Conservation (phyloP, 2,113 vertebrate species). For the Aegypius monachus region DNA sequence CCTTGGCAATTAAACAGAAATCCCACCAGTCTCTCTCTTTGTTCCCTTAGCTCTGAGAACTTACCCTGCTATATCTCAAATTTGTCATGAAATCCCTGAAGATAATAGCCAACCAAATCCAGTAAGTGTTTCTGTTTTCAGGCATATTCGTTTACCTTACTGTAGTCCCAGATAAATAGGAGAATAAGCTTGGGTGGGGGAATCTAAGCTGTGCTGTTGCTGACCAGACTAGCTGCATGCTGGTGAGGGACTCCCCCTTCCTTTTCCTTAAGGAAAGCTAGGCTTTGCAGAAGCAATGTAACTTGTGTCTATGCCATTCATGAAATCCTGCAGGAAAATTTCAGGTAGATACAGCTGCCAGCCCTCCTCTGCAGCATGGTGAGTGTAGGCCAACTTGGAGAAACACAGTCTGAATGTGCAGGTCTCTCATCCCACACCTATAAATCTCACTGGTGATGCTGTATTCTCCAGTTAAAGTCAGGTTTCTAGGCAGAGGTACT, state of each 20-base stretch:
- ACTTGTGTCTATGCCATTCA: neutral
- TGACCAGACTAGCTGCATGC: neutral
- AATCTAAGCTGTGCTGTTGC: neutral
- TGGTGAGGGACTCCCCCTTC: neutral
- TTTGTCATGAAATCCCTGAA: neutral
- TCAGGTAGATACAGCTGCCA: neutral
- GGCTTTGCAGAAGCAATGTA: neutral
- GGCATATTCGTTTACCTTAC: neutral
- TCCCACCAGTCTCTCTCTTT: neutral
- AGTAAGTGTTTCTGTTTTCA: neutral
- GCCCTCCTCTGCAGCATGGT: neutral
- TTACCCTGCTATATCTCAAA: neutral
- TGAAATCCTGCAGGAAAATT: neutral
- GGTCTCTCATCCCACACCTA: neutral
- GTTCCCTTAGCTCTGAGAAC: neutral
- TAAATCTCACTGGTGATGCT: neutral
- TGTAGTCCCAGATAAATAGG: neutral
- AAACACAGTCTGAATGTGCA: rapidly evolving
- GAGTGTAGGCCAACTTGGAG: neutral
- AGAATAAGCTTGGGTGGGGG: neutral
- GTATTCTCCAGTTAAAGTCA: neutral
- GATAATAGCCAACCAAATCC: neutral
- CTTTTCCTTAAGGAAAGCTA: neutral
- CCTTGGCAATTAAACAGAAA: neutral
- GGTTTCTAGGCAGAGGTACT: neutral